Evolutionary conservation across 2,113 vertebrate species (phyloP).

Genomic region (Motacilla tschutschensis): DNA sequence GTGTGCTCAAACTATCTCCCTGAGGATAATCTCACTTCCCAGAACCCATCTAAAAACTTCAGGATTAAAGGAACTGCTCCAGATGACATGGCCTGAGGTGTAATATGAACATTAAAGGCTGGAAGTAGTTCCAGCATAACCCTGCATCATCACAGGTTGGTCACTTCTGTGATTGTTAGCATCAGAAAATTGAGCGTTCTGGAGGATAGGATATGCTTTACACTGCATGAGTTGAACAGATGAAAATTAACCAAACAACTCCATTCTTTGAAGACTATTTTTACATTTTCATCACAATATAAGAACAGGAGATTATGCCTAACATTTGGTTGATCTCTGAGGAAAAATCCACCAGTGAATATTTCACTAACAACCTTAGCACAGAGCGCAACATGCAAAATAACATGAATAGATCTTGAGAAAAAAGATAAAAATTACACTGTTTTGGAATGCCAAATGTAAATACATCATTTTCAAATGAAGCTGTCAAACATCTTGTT

Average conservation of each 20-base stretch:
- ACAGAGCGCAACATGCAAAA: background rate
- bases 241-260: background rate
- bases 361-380: background rate
- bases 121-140: background rate
- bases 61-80: background rate
- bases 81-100: background rate
- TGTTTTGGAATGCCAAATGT: background rate
- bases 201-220: background rate
- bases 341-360: background rate
- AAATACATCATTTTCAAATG: conserved; percentile 67
- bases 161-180: background rate
- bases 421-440: conserved; percentile 36
- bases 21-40: background rate
- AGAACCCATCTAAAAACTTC: background rate
- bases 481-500: conserved; percentile 56
- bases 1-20: background rate
- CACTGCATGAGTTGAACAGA: background rate
- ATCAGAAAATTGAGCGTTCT: background rate
- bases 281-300: background rate
- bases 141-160: background rate
- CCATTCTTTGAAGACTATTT: background rate
- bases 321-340: background rate
- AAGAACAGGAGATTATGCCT: background rate
- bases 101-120: background rate
- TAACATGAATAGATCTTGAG: background rate